These are phyloP conservation scores for Premnoplex brunnescens DNA, from an alignment of 2,797 vertebrate genomes.

Conservation along the genomic window DNA sequence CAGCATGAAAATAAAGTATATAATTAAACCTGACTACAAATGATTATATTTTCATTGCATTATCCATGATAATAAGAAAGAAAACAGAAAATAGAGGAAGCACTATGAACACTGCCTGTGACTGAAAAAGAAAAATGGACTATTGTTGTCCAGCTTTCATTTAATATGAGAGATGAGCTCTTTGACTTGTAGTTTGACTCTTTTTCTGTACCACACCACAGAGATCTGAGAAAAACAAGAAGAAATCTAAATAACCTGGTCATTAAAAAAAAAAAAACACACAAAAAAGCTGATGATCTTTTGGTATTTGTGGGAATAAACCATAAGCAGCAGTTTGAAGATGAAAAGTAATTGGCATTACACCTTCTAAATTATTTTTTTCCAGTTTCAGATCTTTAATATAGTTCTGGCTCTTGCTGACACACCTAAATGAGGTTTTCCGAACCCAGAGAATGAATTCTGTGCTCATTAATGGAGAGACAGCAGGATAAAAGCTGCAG, in stretches of 20 bases:
- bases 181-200: neutral
- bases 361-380: constrained; percentile 73
- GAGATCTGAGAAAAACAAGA: neutral
- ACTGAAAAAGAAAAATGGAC: constrained; percentile 32
- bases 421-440: constrained; percentile 64
- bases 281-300: constrained; percentile 63
- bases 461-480: constrained; percentile 54
- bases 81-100: constrained; percentile 11
- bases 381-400: constrained; percentile 63
- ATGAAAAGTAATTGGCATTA: constrained; percentile 69
- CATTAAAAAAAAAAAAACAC: constrained; percentile 33
- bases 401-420: constrained; percentile 53
- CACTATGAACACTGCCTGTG: neutral
- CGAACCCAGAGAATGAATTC: constrained; percentile 49
- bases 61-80: constrained; percentile 23
- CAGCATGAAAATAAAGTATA: constrained; percentile 21
- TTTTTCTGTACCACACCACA: neutral
- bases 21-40: constrained; percentile 65
- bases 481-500: neutral
- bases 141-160: constrained; percentile 12
- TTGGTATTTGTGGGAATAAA: constrained; percentile 54
- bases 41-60: constrained; percentile 33
- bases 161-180: neutral
- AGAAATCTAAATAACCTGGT: constrained; percentile 62
- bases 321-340: constrained; percentile 60